These are phyloP conservation scores for Caenorhabditis zanzibari DNA, from an alignment of 2,888 invertebrate genomes.

Conservation along the genomic window DNA sequence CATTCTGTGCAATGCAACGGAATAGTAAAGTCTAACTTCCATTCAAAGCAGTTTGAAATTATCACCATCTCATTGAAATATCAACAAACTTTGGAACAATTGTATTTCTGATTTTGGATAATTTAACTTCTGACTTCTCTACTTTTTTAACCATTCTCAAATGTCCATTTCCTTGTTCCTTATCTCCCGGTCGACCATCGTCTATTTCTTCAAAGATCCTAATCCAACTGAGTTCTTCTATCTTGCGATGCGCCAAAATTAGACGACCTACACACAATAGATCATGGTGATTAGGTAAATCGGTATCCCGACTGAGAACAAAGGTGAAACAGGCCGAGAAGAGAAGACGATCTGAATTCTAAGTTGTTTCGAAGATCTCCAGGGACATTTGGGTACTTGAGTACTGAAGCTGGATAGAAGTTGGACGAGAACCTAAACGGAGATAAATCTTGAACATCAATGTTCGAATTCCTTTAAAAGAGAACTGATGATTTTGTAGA, in stretches of 20 bases:
- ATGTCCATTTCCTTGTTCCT: neutral
- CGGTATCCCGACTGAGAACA: slow-evolving; percentile 18
- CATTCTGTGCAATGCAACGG: too few relatives aligned
- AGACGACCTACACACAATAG: slow-evolving; percentile 4
- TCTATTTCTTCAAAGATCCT: slow-evolving; percentile 25
- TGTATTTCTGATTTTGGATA: too few relatives aligned
- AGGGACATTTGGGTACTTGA: too few relatives aligned
- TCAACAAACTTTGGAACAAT: too few relatives aligned
- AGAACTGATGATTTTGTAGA: neutral
- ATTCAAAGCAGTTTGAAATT: too few relatives aligned
- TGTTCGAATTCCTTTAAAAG: too few relatives aligned
- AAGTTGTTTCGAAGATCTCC: slow-evolving; percentile 20
- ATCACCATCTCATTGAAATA: too few relatives aligned
- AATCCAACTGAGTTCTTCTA: slow-evolving; percentile 20
- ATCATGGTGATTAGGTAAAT: slow-evolving; percentile 24
- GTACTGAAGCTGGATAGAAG: neutral
- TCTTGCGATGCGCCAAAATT: slow-evolving; percentile 20
- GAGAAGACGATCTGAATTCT: slow-evolving; percentile 18
- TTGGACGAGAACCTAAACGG: too few relatives aligned
- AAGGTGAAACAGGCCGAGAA: slow-evolving; percentile 16
- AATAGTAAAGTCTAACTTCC: too few relatives aligned
- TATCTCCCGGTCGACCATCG: slow-evolving; percentile 22
- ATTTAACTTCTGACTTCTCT: too few relatives aligned
- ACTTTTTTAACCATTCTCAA: neutral
- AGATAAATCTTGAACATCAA: too few relatives aligned